phyloP scores from a whole-genome alignment of 2,113 vertebrate genomes.

The Sebastes fasciatus region DNA sequence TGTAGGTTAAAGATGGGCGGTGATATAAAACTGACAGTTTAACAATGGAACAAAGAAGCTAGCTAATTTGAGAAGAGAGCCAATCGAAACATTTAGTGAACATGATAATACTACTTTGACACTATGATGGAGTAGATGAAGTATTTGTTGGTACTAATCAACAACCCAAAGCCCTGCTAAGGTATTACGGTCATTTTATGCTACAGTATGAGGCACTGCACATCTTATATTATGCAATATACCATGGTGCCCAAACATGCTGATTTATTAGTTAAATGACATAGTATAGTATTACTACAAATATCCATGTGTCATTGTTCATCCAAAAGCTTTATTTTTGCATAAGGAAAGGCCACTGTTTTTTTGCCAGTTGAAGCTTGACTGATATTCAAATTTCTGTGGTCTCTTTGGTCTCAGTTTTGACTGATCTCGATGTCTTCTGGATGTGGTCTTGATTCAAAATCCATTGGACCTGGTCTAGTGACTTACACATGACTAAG shows the following conservation, averaged over 20 bases:
- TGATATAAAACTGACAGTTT: conserved; percentile 19
- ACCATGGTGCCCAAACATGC: neutral
- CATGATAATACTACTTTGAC: neutral
- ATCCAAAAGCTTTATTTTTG: neutral
- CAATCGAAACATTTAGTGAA: neutral
- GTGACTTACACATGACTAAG: conserved; percentile 10
- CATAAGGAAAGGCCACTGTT: neutral
- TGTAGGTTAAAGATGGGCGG: conserved; percentile 22
- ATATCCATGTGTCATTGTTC: neutral
- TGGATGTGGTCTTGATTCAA: neutral
- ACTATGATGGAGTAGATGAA: neutral
- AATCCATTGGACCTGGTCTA: neutral
- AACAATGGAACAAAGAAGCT: conserved; percentile 17
- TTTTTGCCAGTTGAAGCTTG: neutral
- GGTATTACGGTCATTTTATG: neutral
- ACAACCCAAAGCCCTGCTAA: neutral
- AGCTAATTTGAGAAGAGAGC: neutral
- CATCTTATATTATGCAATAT: neutral
- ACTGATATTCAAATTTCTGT: neutral
- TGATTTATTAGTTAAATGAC: neutral
- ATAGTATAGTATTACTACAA: neutral
- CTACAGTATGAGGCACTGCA: neutral
- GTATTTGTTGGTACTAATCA: neutral
- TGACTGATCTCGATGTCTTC: neutral
- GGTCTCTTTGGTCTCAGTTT: neutral